Evolutionary conservation across 2,888 invertebrate species (phyloP), one percentile per base, ranked within the genome.

Genomic region (Erannis defoliaria): DNA sequence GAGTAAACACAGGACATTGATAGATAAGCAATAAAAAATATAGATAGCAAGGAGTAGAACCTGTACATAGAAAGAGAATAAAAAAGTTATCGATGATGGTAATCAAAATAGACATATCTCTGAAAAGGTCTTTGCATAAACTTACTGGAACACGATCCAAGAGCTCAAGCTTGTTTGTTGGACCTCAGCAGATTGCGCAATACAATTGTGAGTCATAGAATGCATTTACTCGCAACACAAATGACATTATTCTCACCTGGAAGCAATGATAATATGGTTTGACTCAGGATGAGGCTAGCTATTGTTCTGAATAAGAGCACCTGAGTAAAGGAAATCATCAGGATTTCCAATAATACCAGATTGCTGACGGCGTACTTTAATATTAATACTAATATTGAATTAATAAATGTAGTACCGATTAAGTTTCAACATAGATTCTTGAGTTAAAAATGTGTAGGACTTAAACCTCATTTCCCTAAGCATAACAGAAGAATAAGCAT

Each of bases 181-280:
- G n/a, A 26, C 23, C 4, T 5, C 16, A 26, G 26, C 26, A 23
- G 38, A 23, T 53, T 43, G 42, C 31, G 14, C 42, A 31, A 43
- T 26, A 26, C 5, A 26, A 26, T 21, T 2, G 29, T 46, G 46
- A 46, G 12, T 46, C 46, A 46, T 14, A 12, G 21, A 45, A 10
- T 43, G 26, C 19, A 21, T 26, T 14, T 33, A 1, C 6, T 46
- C 3, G 18, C n/a, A 16, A 46, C 10, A 29, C 16, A 12, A 46
- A 31, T 46, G 31, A 5, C 31, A 46, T 46, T 46, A 33, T 33
- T 31, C 12, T 18, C 19, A 46, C 31, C 46, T 46, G 18, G 19
- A 46, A 12, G 29, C 18, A 29, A 12, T 31, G 16, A 12, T 0
- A 5, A 12, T 0, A 5, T 31, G 29, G 18, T 46, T 10, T 46